Evolutionary conservation across 2,797 vertebrate species (phyloP).

Genomic region (Octomys mimax): DNA sequence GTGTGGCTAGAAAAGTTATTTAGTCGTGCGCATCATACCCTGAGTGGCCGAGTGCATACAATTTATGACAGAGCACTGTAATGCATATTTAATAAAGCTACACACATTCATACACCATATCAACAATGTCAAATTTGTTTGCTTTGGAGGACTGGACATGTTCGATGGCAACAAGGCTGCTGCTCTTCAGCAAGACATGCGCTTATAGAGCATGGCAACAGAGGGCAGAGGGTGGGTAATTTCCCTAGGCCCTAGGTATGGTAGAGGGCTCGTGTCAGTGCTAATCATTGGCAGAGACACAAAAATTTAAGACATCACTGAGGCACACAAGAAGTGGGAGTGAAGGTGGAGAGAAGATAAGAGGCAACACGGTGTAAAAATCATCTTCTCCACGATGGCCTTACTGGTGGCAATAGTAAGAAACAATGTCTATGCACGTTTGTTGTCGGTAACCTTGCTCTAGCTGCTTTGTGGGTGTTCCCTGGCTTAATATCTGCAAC

Average conservation of each 20-base stretch:
- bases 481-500: not conserved
- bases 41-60: conserved; percentile 85
- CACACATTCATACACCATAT: conserved; percentile 88
- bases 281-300: conserved; percentile 74
- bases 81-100: conserved; percentile 90
- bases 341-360: not conserved
- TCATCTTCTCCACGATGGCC: accelerated
- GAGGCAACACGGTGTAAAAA: accelerated
- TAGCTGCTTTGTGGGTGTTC: accelerated
- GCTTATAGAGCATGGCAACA: conserved; percentile 85
- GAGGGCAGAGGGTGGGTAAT: conserved; percentile 80
- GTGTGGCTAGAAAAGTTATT: conserved; percentile 87
- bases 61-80: conserved; percentile 88
- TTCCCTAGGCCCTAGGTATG: conserved; percentile 8
- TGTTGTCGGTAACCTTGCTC: not conserved
- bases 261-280: conserved; percentile 67
- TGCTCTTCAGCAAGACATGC: conserved; percentile 79
- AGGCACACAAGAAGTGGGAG: conserved; percentile 19
- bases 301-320: conserved; percentile 75
- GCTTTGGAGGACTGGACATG: conserved; percentile 85
- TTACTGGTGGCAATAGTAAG: accelerated
- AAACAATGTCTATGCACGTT: accelerated
- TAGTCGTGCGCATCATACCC: conserved; percentile 86
- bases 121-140: conserved; percentile 88
- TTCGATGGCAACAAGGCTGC: conserved; percentile 83